A percentile compares a stretch with the other conserved stretches of the same genome.
Conservation (phyloP, 1,140 invertebrate species). For the Panagrolaimus sp. region DNA sequence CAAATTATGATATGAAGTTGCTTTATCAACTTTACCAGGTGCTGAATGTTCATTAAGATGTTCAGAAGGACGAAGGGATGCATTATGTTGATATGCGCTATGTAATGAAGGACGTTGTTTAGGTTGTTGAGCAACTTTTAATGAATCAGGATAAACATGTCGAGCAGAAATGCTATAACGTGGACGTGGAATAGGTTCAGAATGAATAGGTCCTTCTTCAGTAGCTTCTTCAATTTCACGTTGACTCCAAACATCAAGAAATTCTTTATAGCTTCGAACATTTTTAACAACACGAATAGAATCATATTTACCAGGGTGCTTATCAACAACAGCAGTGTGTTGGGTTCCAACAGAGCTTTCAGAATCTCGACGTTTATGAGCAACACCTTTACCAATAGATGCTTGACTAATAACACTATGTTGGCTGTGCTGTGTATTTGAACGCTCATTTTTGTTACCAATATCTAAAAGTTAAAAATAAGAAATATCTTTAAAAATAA, state of each 20-base stretch:
- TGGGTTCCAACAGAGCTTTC: neutral
- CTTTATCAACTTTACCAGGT: neutral
- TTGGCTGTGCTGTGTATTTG: too few relatives aligned
- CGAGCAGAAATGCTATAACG: conserved; percentile 3
- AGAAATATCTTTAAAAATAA: too few relatives aligned
- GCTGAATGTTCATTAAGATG: neutral
- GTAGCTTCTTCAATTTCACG: neutral
- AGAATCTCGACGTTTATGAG: too few relatives aligned
- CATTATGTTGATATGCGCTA: neutral
- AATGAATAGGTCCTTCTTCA: neutral
- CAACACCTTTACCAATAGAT: too few relatives aligned
- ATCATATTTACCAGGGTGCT: conserved; percentile 3
- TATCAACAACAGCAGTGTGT: neutral
- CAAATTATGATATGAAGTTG: neutral
- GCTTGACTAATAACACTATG: too few relatives aligned
- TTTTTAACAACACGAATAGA: conserved; percentile 7
- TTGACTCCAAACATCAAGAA: neutral
- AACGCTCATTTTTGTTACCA: too few relatives aligned
- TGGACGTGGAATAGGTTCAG: neutral
- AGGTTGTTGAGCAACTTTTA: neutral
- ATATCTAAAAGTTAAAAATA: too few relatives aligned
- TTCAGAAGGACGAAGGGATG: neutral
- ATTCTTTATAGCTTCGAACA: conserved; percentile 7
- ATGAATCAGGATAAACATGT: neutral
- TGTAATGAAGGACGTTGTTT: neutral